Percentiles rank a stretch among this genome's conserved stretches.
These are phyloP conservation scores for Drosophila albomicans DNA, from an alignment of 1,140 invertebrate genomes.

Conservation along the genomic window DNA sequence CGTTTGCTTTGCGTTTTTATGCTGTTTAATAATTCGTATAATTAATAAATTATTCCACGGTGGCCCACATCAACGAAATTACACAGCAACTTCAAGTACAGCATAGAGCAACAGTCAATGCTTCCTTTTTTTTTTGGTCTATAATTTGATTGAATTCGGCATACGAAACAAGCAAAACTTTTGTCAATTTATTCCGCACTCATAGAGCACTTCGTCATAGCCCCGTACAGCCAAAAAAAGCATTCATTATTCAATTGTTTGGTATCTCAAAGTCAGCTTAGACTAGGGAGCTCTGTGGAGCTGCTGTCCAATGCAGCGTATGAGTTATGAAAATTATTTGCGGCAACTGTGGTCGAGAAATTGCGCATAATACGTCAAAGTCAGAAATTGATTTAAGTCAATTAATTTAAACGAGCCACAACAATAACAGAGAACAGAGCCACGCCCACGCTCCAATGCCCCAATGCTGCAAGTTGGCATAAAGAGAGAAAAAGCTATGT, in stretches of 20 bases:
- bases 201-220: conserved; percentile 9
- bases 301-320: conserved; percentile 46
- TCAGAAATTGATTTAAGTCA: conserved; percentile 83
- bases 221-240: background rate
- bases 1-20: no score
- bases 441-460: conserved; percentile 11
- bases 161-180: background rate
- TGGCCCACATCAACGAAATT: background rate
- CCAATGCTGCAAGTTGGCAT: background rate
- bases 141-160: background rate
- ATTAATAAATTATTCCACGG: no score
- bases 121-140: background rate
- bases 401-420: conserved; percentile 76
- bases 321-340: conserved; percentile 79
- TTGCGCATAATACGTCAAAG: conserved; percentile 76
- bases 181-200: conserved; percentile 16
- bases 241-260: conserved; percentile 23
- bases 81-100: background rate
- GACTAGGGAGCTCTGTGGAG: conserved; percentile 1
- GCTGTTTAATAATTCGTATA: no score
- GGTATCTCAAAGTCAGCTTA: conserved; percentile 1
- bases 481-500: conserved; percentile 19
- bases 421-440: conserved; percentile 47
- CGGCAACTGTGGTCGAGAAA: conserved; percentile 61
- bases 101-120: background rate